Percentiles rank a stretch among this genome's conserved stretches.
These are phyloP conservation scores for Anguilla japonica DNA, from an alignment of 2,113 vertebrate genomes.

Conservation along the genomic window DNA sequence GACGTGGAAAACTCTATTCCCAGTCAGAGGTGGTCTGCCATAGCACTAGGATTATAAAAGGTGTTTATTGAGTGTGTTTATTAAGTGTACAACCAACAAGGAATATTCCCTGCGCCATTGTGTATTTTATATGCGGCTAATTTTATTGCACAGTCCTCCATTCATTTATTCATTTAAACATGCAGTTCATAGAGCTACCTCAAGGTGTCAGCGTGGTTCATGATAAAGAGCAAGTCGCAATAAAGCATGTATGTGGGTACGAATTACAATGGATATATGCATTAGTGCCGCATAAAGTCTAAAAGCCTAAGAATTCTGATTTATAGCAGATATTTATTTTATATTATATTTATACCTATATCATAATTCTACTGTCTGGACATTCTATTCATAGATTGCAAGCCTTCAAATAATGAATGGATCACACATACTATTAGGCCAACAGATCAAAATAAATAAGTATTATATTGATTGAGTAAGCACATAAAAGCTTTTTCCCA, in stretches of 20 bases:
- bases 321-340: not conserved
- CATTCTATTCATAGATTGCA: not conserved
- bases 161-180: not conserved
- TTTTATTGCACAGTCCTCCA: not conserved
- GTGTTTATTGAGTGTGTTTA: not conserved
- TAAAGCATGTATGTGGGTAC: not conserved
- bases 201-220: slow-evolving; percentile 51
- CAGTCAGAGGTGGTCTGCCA: not conserved
- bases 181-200: not conserved
- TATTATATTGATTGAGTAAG: not conserved
- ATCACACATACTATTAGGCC: not conserved
- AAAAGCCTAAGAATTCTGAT: not conserved
- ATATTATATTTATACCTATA: too few relatives aligned
- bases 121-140: slow-evolving; percentile 28
- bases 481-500: not conserved
- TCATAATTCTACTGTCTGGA: not conserved
- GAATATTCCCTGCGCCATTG: not conserved
- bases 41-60: not conserved
- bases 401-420: not conserved
- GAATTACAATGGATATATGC: not conserved
- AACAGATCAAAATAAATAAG: not conserved
- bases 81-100: not conserved
- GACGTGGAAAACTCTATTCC: not conserved
- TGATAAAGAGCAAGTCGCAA: not conserved
- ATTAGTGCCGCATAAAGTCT: not conserved